These are phyloP conservation scores for Drosophila pectinifera DNA, from an alignment of 1,140 invertebrate species.

Conservation along the genomic window DNA sequence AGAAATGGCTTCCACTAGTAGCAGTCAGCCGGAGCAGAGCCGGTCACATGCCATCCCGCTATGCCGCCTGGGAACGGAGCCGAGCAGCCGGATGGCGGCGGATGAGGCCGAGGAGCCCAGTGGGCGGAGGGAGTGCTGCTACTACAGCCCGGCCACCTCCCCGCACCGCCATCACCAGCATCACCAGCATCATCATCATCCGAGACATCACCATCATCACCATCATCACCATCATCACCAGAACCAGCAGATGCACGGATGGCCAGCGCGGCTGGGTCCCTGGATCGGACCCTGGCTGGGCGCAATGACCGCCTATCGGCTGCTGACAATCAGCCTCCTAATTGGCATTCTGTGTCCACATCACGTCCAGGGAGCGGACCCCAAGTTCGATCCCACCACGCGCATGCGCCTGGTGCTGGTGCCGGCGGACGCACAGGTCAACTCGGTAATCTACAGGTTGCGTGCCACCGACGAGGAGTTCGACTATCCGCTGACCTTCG, in stretches of 20 bases:
- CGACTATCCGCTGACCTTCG: conserved; percentile 93
- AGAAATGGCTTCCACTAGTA: conserved; percentile 83
- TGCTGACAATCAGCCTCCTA: conserved; percentile 82
- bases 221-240: conserved; percentile 26
- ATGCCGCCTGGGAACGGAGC: conserved; percentile 63
- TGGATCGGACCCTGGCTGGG: conserved; percentile 66
- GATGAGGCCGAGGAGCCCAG: conserved; percentile 47
- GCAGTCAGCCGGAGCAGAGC: conserved; percentile 59
- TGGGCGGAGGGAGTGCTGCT: conserved; percentile 69
- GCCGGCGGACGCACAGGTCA: conserved; percentile 92
- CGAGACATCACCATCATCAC: conserved; percentile 19
- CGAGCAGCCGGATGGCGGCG: conserved; percentile 26
- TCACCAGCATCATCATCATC: conserved; percentile 27
- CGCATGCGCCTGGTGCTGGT: conserved; percentile 92
- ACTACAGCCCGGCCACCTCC: conserved; percentile 71
- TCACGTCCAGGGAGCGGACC: conserved; percentile 86
- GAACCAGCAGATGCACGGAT: conserved; percentile 38
- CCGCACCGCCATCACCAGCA: conserved; percentile 27
- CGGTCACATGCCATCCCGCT: conserved; percentile 59
- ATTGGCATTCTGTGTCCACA: conserved; percentile 80
- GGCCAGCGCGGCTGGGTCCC: conserved; percentile 51
- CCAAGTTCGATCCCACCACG: conserved; percentile 92
- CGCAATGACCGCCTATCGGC: conserved; percentile 78
- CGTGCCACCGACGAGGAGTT: conserved; percentile 94
- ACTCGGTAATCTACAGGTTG: conserved; percentile 93